A percentile compares a stretch with the other conserved stretches of the same genome.
Conservation (phyloP, 2,113 vertebrate species). For the Anarrhichthys ocellatus region DNA sequence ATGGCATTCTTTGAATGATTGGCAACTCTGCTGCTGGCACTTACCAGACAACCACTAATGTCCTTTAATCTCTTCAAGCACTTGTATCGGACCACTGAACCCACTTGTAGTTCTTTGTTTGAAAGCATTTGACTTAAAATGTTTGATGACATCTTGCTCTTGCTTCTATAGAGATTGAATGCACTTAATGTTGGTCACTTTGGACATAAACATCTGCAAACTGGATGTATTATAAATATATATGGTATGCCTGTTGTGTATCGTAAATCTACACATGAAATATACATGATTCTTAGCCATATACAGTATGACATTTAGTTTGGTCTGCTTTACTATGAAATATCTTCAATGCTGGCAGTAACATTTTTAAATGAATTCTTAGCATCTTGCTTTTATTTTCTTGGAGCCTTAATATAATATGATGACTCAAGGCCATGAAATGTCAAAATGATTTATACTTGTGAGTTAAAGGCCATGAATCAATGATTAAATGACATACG, state of each 20-base stretch:
- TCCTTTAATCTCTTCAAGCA: neutral
- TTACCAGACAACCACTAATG: neutral
- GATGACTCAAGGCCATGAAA: constrained; percentile 21
- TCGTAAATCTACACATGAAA: too few relatives aligned
- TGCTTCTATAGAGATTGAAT: neutral
- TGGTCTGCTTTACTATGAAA: too few relatives aligned
- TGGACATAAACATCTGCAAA: neutral
- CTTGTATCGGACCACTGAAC: neutral
- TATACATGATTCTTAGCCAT: too few relatives aligned
- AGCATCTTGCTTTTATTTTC: neutral
- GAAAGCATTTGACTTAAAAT: neutral
- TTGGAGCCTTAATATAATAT: neutral
- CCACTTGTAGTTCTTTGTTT: neutral
- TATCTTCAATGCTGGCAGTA: too few relatives aligned
- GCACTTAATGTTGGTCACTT: neutral
- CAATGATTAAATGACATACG: constrained; percentile 42
- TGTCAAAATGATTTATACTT: constrained; percentile 57
- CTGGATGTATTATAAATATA: neutral
- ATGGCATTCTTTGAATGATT: neutral
- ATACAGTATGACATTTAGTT: too few relatives aligned
- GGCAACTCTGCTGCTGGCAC: neutral
- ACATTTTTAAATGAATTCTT: too few relatives aligned
- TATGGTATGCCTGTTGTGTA: too few relatives aligned
- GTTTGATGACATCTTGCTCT: neutral
- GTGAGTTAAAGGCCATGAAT: constrained; percentile 31